A percentile compares a stretch with the other conserved stretches of the same genome.
phyloP scores from a whole-genome alignment of 1,140 invertebrate genomes.

The Drosophila neocordata region DNA sequence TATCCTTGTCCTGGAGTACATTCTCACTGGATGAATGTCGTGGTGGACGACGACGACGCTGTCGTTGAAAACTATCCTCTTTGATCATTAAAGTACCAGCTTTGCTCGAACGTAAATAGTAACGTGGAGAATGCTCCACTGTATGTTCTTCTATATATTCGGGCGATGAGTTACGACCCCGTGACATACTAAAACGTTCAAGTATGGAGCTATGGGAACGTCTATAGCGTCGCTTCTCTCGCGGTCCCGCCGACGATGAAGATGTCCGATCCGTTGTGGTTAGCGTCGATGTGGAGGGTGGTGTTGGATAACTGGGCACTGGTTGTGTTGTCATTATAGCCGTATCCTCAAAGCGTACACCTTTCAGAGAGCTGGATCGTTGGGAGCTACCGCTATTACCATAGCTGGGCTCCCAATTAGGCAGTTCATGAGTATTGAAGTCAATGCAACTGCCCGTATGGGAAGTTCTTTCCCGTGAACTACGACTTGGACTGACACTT shows the following conservation, averaged over 20 bases:
- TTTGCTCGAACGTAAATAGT: constrained; percentile 83
- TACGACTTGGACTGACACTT: constrained; percentile 3
- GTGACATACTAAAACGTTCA: constrained; percentile 71
- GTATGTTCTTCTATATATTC: constrained; percentile 67
- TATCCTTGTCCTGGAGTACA: constrained; percentile 24
- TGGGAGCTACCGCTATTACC: constrained; percentile 24
- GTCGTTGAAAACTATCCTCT: constrained; percentile 82
- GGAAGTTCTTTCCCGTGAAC: not conserved
- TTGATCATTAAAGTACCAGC: constrained; percentile 83
- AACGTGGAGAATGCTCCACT: constrained; percentile 63
- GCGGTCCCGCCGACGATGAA: constrained; percentile 66
- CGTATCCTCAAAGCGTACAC: constrained; percentile 59
- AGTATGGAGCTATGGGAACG: constrained; percentile 76
- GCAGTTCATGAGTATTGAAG: constrained; percentile 72
- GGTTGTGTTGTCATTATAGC: not conserved
- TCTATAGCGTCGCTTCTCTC: constrained; percentile 75
- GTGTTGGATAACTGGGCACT: constrained; percentile 55
- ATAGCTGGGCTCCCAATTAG: constrained; percentile 56
- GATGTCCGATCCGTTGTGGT: constrained; percentile 51
- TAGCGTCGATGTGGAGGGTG: constrained; percentile 62
- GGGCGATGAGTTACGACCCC: constrained; percentile 71
- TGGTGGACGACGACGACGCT: constrained; percentile 59
- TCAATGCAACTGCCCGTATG: constrained; percentile 65
- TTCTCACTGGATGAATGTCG: constrained; percentile 70
- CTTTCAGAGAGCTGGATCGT: constrained; percentile 63